Percentiles rank a stretch among this genome's conserved stretches.
These are phyloP conservation scores for Drosophila kepulauana DNA, from an alignment of 1,140 invertebrate genomes.

Conservation along the genomic window DNA sequence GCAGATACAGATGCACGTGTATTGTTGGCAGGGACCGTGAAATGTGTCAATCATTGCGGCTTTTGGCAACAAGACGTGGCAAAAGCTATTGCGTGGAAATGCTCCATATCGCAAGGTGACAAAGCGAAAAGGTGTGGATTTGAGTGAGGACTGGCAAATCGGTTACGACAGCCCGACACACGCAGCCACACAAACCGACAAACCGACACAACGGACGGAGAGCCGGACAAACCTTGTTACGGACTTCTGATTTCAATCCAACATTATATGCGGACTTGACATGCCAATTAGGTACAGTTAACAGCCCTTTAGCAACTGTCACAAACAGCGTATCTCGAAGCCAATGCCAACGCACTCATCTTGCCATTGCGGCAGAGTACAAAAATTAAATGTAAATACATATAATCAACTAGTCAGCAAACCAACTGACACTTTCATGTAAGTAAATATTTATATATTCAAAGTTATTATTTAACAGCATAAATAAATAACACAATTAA, in stretches of 20 bases:
- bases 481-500: too few relatives aligned
- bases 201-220: background rate
- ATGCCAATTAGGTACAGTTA: slow-evolving; percentile 40
- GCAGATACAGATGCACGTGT: background rate
- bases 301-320: slow-evolving; percentile 24
- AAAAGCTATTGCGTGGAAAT: slow-evolving; percentile 23
- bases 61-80: slow-evolving; percentile 25
- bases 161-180: background rate
- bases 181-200: background rate
- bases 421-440: too few relatives aligned
- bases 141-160: slow-evolving; percentile 16
- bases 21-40: slow-evolving; percentile 15
- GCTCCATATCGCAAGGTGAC: slow-evolving; percentile 23
- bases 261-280: slow-evolving; percentile 8
- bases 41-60: slow-evolving; percentile 67
- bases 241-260: slow-evolving; percentile 20
- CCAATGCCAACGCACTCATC: background rate
- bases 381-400: too few relatives aligned
- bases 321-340: background rate
- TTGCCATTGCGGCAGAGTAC: too few relatives aligned
- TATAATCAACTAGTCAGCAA: too few relatives aligned
- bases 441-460: too few relatives aligned
- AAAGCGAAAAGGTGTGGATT: slow-evolving; percentile 11
- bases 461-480: too few relatives aligned
- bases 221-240: slow-evolving; percentile 1